Base-by-base conservation (phyloP, 2,113 vertebrate genomes). In the Nothocercus julius region DNA sequence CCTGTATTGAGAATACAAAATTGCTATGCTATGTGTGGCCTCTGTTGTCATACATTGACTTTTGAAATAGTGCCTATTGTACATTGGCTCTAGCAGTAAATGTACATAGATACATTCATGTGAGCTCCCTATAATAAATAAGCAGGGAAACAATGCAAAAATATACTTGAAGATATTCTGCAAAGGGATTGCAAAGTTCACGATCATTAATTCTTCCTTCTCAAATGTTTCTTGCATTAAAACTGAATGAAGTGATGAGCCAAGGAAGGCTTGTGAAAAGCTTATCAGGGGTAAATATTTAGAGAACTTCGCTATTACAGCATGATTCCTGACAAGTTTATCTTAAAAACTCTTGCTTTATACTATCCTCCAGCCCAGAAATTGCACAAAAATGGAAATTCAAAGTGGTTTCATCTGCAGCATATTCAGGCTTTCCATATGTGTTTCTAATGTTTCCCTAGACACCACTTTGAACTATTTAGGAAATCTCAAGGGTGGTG, bases 281-380 rank as follows among this genome's bases (percentile, higher is more conserved):
- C 76, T 91, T 92, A 85, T 92, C 53, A 54, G 58, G n/a, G 87
- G 92, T 70, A 95, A 96, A 93, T 93, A 95, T 95, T 94, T 95
- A 94, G 83, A 84, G 84, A 93, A 76, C n/a, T 91, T 95, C 66
- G 36, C 34, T 89, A 73, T 88, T 90, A 83, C 28, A 85, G 16
- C 80, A 92, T 94, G 1, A 93, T 92, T 95, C 62, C 67, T 93
- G 81, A 87, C 72, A 90, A 95, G 78, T 82, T 97, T 93, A 80
- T 95, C 88, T 94, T 79, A 63, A 87, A 93, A 89, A 36, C 42
- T 56, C 59, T 76, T 88, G 36, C 58, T 91, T 87, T 91, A 58
- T 74, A 21, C 15, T 79, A 74, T 85, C 59, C 77, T 91, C 25
- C 59, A 90, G 47, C 58, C 45, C 68, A 85, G 63, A 82, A 80